These are phyloP conservation scores for Hipparchia semele DNA, from an alignment of 2,888 invertebrate species.

Conservation along the genomic window DNA sequence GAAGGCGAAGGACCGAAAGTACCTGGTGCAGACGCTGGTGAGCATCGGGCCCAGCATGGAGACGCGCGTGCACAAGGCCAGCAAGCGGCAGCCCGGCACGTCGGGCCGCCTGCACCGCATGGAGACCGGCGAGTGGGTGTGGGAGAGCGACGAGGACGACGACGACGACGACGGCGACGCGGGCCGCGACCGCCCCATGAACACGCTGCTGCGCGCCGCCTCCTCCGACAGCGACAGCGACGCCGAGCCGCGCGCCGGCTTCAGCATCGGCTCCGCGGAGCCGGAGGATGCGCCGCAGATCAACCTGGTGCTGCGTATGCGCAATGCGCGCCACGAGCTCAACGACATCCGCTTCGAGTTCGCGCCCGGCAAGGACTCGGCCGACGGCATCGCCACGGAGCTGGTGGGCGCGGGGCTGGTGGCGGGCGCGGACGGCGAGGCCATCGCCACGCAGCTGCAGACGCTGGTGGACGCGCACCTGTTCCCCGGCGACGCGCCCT, in stretches of 20 bases:
- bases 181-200: constrained; percentile 84
- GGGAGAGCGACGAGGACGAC: constrained; percentile 97
- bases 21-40: constrained; percentile 93
- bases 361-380: constrained; percentile 94
- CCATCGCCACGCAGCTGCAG: constrained; percentile 97
- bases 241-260: constrained; percentile 51
- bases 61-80: constrained; percentile 94
- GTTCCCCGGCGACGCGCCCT: constrained; percentile 74
- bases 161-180: constrained; percentile 81
- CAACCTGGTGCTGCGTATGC: constrained; percentile 94
- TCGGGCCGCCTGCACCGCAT: constrained; percentile 94
- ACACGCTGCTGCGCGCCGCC: constrained; percentile 83
- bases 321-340: constrained; percentile 95
- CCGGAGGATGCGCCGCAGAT: constrained; percentile 82
- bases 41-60: constrained; percentile 95
- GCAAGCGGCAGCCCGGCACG: constrained; percentile 93
- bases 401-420: constrained; percentile 98
- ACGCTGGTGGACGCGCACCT: constrained; percentile 88
- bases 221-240: constrained; percentile 84
- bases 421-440: constrained; percentile 94
- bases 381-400: constrained; percentile 98
- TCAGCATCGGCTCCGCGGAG: constrained; percentile 65
- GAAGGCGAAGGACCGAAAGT: constrained; percentile 97
- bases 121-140: constrained; percentile 98
- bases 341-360: constrained; percentile 99